These are phyloP conservation scores for Cyprinodon diabolis DNA, from an alignment of 2,797 vertebrate genomes.

Conservation along the genomic window DNA sequence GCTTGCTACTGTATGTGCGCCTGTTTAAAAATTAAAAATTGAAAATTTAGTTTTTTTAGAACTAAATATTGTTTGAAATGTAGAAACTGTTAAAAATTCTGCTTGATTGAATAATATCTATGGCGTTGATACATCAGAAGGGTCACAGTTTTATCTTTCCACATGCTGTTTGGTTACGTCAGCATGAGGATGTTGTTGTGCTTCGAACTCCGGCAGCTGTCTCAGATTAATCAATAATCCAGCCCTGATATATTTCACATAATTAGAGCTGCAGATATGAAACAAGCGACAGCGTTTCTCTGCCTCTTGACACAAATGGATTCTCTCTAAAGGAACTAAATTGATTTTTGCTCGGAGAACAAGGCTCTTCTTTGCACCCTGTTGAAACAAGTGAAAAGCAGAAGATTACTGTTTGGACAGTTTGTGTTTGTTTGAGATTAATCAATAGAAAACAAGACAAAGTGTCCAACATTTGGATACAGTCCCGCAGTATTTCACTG, in stretches of 20 bases:
- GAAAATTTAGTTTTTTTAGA: too few relatives aligned
- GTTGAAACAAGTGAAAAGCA: conserved; percentile 12
- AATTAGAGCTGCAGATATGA: conserved; percentile 57
- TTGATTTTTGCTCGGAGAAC: conserved; percentile 44
- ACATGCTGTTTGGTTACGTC: conserved; percentile 24
- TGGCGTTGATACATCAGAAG: conserved; percentile 21
- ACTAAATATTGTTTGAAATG: too few relatives aligned
- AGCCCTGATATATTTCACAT: conserved; percentile 51
- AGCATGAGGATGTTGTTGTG: conserved; percentile 33
- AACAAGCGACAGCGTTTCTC: conserved; percentile 34
- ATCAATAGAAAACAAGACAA: conserved; percentile 12
- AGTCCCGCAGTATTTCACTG: conserved; percentile 18
- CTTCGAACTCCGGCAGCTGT: conserved; percentile 20
- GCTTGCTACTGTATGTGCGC: too few relatives aligned
- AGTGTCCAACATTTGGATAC: conserved; percentile 4
- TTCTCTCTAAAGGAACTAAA: conserved; percentile 31
- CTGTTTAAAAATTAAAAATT: too few relatives aligned
- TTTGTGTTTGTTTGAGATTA: neutral
- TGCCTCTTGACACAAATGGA: conserved; percentile 35
- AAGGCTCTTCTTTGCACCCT: conserved; percentile 23
- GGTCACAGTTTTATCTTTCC: conserved; percentile 35
- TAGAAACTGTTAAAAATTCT: too few relatives aligned
- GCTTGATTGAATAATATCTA: too few relatives aligned
- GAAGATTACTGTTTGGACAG: conserved; percentile 18
- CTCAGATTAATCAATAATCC: conserved; percentile 45